A percentile compares a stretch with the other conserved stretches of the same genome.
These are phyloP conservation scores for Myocastor coypus DNA, from an alignment of 2,113 vertebrate genomes.

Conservation along the genomic window DNA sequence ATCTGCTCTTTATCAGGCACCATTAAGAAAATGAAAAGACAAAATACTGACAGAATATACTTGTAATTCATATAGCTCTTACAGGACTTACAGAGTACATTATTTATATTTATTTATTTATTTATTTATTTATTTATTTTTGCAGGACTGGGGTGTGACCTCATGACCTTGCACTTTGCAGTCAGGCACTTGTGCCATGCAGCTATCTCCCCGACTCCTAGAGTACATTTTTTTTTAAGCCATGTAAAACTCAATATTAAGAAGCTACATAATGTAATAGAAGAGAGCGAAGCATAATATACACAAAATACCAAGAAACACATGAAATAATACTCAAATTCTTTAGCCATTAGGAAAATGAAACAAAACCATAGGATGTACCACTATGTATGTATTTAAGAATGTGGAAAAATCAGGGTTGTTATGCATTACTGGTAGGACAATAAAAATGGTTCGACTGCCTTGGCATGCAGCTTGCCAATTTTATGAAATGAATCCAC, in stretches of 20 bases:
- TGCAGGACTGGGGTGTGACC: too few species aligned
- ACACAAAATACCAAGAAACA: neutral
- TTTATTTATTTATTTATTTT: too few species aligned
- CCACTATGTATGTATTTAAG: neutral
- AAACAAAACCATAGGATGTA: neutral
- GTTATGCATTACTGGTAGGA: neutral
- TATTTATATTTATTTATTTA: too few species aligned
- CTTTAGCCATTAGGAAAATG: neutral
- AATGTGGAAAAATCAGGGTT: neutral
- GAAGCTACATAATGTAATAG: neutral
- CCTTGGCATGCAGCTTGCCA: neutral
- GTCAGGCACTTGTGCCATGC: too few species aligned
- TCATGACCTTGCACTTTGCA: too few species aligned
- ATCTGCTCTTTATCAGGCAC: neutral
- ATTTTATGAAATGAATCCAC: neutral
- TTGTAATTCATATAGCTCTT: conserved; percentile 5
- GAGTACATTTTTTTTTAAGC: neutral
- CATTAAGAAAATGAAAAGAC: conserved; percentile 42
- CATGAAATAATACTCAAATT: neutral
- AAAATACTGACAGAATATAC: conserved; percentile 5
- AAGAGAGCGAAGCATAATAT: neutral
- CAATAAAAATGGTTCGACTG: neutral
- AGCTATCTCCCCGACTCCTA: too few species aligned
- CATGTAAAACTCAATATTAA: conserved; percentile 1
- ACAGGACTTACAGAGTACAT: neutral